Evolutionary conservation across 2,797 vertebrate genomes (phyloP).

Genomic region (Spinibarbus caldwelli): DNA sequence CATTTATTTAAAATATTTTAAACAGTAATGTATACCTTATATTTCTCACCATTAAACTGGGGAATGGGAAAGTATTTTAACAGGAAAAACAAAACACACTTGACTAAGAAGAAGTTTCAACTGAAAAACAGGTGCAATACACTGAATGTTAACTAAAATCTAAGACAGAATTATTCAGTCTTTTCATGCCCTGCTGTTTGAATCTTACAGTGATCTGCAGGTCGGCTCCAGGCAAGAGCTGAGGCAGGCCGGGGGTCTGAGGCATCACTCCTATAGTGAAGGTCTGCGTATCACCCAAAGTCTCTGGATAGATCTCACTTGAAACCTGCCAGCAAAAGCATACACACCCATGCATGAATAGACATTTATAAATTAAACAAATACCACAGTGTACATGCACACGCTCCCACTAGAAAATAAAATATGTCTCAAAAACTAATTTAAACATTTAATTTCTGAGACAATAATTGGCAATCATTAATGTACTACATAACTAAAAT

Average conservation of each 20-base stretch:
- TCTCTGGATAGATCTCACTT: conserved; percentile 68
- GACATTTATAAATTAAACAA: background rate
- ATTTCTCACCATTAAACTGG: background rate
- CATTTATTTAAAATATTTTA: background rate
- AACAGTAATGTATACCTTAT: background rate
- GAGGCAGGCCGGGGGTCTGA: conserved; percentile 80
- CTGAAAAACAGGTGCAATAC: background rate
- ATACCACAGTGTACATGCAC: background rate
- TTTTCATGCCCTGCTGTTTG: background rate
- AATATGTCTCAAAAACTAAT: background rate
- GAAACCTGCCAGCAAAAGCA: conserved; percentile 81
- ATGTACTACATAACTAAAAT: conserved; percentile 5
- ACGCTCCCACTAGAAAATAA: background rate
- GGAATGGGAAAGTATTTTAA: background rate
- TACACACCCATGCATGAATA: background rate
- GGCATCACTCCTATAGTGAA: conserved; percentile 92
- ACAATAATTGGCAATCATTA: background rate
- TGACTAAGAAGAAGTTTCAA: background rate
- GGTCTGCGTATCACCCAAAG: conserved; percentile 78
- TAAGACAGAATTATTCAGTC: background rate
- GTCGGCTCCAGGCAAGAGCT: conserved; percentile 82
- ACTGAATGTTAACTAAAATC: background rate
- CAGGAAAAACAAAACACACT: background rate
- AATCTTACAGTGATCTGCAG: conserved; percentile 92
- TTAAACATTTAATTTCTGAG: background rate